Evolutionary conservation across 1,140 invertebrate species (phyloP).

Genomic region (Drosophila quadrilineata): DNA sequence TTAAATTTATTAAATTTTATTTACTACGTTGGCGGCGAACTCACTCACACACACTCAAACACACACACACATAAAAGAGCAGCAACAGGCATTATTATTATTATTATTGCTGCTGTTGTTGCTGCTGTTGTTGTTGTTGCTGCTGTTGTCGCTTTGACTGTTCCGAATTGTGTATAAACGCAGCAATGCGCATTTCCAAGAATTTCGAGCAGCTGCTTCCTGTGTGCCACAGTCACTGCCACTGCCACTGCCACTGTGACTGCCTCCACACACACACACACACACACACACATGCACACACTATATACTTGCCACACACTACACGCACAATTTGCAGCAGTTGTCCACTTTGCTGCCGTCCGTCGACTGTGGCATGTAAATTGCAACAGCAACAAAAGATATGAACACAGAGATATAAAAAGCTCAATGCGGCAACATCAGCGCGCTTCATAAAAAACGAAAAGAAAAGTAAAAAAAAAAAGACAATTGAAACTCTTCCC

Average conservation of each 20-base stretch:
- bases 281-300: no score
- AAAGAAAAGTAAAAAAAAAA: background rate
- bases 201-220: conserved; percentile 77
- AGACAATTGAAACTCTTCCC: no score
- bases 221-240: conserved; percentile 25
- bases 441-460: no score
- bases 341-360: conserved; percentile 34
- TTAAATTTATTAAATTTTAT: conserved; percentile 73
- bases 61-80: background rate
- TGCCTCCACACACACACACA: no score
- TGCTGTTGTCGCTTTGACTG: conserved; percentile 15
- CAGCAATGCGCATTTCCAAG: conserved; percentile 60
- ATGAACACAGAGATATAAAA: conserved; percentile 16
- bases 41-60: background rate
- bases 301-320: no score
- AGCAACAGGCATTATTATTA: conserved; percentile 17
- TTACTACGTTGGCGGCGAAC: conserved; percentile 29
- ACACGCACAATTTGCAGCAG: conserved; percentile 50
- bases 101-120: conserved; percentile 6
- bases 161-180: conserved; percentile 32
- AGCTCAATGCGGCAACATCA: background rate
- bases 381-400: conserved; percentile 39
- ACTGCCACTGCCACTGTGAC: background rate
- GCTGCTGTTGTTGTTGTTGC: conserved; percentile 15
- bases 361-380: conserved; percentile 36